Percentiles rank a stretch among this genome's conserved stretches.
Conservation (phyloP, 2,113 vertebrate species). For the Cinclus cinclus region DNA sequence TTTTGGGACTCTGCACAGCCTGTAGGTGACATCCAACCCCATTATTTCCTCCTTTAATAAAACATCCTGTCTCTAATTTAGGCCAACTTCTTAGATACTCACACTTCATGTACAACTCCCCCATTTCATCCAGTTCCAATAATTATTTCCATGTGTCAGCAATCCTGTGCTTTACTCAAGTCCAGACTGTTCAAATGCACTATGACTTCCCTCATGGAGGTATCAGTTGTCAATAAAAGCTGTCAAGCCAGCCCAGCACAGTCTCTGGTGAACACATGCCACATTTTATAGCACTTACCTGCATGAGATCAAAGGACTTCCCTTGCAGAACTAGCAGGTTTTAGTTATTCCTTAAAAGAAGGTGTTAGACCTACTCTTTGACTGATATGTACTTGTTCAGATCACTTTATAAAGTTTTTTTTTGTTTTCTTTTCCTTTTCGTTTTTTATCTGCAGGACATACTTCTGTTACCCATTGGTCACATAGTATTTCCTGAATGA, state of each 20-base stretch:
- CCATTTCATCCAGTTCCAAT: background rate
- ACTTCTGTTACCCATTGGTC: background rate
- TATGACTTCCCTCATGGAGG: background rate
- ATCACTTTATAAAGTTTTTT: background rate
- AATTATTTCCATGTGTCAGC: background rate
- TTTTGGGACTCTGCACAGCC: background rate
- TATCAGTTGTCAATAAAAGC: background rate
- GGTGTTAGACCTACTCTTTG: background rate
- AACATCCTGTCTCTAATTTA: background rate
- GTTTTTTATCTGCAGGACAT: background rate
- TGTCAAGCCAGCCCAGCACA: background rate
- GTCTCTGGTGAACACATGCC: background rate
- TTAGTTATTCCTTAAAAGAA: background rate
- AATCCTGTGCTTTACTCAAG: background rate
- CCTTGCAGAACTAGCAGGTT: background rate
- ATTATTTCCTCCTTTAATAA: background rate
- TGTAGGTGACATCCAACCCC: background rate
- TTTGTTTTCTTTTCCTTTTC: background rate
- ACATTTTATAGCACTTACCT: slow-evolving; percentile 9
- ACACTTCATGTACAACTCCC: background rate
- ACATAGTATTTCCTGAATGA: background rate
- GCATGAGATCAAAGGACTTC: background rate
- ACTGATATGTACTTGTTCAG: background rate
- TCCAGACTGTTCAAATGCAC: background rate
- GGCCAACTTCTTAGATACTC: background rate